Evolutionary conservation across 2,888 invertebrate genomes (phyloP).

Genomic region (Mamestra brassicae): DNA sequence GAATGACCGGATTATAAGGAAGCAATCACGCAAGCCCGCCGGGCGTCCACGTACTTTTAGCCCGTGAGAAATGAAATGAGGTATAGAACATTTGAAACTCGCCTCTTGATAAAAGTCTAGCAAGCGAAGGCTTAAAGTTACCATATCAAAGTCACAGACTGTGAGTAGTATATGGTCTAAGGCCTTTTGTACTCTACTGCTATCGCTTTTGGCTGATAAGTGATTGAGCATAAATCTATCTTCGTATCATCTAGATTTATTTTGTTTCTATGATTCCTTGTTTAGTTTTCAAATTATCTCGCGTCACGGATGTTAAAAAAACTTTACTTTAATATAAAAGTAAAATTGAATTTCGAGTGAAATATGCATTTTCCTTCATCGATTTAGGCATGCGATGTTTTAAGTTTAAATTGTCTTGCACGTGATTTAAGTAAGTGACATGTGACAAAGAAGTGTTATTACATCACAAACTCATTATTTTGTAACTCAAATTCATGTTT

Average conservation of each 20-base stretch:
- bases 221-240: not conserved
- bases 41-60: slow-evolving; percentile 1
- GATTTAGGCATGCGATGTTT: slow-evolving; percentile 4
- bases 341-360: slow-evolving; percentile 2
- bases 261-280: not conserved
- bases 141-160: not conserved
- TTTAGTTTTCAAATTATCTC: slow-evolving; percentile 10
- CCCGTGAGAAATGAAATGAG: slow-evolving; percentile 36
- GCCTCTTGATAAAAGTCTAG: not conserved
- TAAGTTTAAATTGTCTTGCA: slow-evolving; percentile 53
- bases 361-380: not conserved
- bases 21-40: slow-evolving; percentile 22
- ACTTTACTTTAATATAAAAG: slow-evolving; percentile 7
- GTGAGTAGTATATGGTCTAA: no score
- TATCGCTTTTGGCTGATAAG: not conserved
- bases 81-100: not conserved
- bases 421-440: slow-evolving; percentile 69
- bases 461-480: slow-evolving; percentile 64
- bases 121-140: not conserved
- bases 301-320: not conserved
- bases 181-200: no score
- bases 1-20: slow-evolving; percentile 43
- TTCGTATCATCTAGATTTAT: not conserved
- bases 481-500: slow-evolving; percentile 66
- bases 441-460: slow-evolving; percentile 57